phyloP scores from a whole-genome alignment of 2,888 invertebrate genomes.

The Hipparchia semele region DNA sequence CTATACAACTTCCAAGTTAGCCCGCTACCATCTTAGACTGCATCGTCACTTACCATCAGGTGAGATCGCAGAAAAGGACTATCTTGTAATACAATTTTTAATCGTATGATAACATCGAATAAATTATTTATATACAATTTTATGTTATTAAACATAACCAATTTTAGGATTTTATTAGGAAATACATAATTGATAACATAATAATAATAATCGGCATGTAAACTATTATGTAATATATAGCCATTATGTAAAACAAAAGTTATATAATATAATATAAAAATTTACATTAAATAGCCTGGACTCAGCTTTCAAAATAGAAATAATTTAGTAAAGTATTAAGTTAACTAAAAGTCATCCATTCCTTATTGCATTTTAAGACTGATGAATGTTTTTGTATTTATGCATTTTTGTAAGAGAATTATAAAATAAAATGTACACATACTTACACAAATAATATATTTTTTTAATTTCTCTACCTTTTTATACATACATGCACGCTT shows the following conservation, averaged over 20 bases:
- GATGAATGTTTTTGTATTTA: slow-evolving; percentile 43
- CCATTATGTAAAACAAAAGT: neutral
- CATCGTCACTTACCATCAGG: too few species aligned
- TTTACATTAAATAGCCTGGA: neutral
- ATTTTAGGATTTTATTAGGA: too few species aligned
- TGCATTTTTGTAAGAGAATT: slow-evolving; percentile 40
- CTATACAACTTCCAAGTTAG: too few species aligned
- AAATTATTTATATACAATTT: too few species aligned
- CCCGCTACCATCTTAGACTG: too few species aligned
- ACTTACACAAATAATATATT: slow-evolving; percentile 20
- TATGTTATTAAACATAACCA: too few species aligned
- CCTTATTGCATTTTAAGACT: slow-evolving; percentile 41
- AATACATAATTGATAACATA: too few species aligned
- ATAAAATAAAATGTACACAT: slow-evolving; percentile 35
- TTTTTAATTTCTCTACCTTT: slow-evolving; percentile 33
- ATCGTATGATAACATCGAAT: too few species aligned
- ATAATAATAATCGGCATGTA: too few species aligned
- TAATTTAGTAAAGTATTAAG: neutral
- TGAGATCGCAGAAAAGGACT: too few species aligned
- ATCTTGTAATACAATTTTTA: too few species aligned
- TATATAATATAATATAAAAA: neutral
- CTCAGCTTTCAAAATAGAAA: neutral
- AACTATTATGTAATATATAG: neutral
- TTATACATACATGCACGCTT: too few species aligned
- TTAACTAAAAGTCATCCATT: slow-evolving; percentile 24